Evolutionary conservation across 1,140 invertebrate genomes (phyloP).

Genomic region (Thaumatotibia leucotreta): DNA sequence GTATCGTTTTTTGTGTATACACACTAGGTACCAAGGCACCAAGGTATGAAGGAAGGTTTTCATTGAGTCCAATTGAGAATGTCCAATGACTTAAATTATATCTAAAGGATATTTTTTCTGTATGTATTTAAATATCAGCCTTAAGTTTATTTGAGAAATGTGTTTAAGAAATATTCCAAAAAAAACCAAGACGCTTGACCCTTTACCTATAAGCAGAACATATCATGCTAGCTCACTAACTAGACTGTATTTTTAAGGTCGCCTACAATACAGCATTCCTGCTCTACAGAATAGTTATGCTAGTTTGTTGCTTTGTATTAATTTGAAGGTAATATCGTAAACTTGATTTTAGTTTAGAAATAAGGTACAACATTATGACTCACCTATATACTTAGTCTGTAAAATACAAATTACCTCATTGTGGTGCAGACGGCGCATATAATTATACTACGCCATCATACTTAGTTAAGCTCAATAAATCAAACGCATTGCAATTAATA

Average conservation of each 20-base stretch:
- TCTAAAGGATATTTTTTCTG: no score
- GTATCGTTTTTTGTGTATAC: no score
- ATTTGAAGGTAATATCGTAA: constrained; percentile 9
- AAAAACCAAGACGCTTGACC: no score
- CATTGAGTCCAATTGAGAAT: no score
- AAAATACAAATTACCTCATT: neutral
- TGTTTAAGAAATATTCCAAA: no score
- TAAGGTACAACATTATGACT: neutral
- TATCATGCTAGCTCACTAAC: neutral
- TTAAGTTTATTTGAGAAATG: no score
- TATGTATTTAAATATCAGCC: no score
- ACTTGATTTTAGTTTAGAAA: neutral
- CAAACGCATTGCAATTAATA: no score
- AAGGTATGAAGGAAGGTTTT: no score
- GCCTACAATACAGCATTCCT: constrained; percentile 13
- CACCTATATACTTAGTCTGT: neutral
- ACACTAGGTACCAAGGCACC: no score
- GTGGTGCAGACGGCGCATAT: neutral
- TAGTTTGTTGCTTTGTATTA: neutral
- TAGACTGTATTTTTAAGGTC: constrained; percentile 4
- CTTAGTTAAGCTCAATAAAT: neutral
- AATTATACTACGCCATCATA: neutral
- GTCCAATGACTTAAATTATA: no score
- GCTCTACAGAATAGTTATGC: neutral
- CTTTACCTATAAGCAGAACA: neutral